Evolutionary conservation across 2,113 vertebrate genomes (phyloP), one percentile per base, ranked within the genome.

Genomic region (Orientallactaga bullata): DNA sequence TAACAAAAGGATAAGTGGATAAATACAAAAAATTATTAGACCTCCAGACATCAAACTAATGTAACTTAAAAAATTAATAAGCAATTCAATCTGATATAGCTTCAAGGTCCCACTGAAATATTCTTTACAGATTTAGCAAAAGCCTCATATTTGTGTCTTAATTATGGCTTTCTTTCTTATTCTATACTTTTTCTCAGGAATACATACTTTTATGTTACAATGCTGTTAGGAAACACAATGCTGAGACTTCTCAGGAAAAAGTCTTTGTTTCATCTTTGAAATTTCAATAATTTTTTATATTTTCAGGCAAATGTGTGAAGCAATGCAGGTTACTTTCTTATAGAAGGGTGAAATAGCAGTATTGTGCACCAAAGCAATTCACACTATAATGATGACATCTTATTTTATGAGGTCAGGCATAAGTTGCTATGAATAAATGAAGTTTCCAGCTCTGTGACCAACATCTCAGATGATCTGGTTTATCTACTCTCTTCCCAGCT

Each of bases 381-480:
- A 60, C 42, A 30, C 30, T 68, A 6, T 24, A 74, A 79, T 18
- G 74, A 28, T 79, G 84, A 73, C 80, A 87, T 61, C 61, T 61
- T 23, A 65, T 83, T 94, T 94, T 77, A 84, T 72, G 47, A 84
- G 37, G n/a, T 84, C 26, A 5, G 16, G 26, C 21, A 15, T 39
- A n/a, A 39, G 35, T 89, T 84, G 86, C 88, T 47, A 85, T 96
- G 93, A 94, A 94, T 84, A 95, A 94, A 95, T 84, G 86, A 94
- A 91, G 80, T 58, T 60, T 94, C 85, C 83, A 1, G 2, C 68
- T 88, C 65, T 3, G n/a, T 65, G 92, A 96, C 94, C 95, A 35
- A 1, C 24, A 58, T 68, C 92, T 83, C 35, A 3, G 39, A 63
- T 78, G 39, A 63, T 78, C 61, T 74, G 90, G 71, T 94, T 85